Conservation (phyloP, 2,797 vertebrate genomes). For the Rousettus madagascariensis region DNA sequence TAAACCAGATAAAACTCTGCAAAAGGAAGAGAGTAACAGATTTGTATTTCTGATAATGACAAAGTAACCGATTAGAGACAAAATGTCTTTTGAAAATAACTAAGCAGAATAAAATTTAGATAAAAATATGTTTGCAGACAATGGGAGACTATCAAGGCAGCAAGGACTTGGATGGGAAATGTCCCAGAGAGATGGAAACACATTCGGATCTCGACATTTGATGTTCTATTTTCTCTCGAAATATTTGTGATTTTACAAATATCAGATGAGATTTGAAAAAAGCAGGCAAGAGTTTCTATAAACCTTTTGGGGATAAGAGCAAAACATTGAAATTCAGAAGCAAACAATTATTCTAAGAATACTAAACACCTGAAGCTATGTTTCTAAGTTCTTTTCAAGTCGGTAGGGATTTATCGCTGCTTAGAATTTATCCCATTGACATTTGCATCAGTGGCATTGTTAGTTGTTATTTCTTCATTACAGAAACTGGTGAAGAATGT, state of each 20-base stretch:
- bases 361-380: neutral
- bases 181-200: neutral
- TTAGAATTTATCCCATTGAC: neutral
- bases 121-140: neutral
- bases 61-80: neutral
- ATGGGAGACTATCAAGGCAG: neutral
- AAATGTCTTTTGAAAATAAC: neutral
- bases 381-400: neutral
- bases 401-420: neutral
- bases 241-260: neutral
- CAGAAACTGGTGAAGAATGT: neutral
- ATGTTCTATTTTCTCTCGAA: neutral
- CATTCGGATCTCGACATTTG: neutral
- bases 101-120: neutral
- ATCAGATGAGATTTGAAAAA: neutral
- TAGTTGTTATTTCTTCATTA: neutral
- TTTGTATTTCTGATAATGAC: neutral
- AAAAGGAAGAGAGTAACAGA: neutral
- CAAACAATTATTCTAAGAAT: neutral
- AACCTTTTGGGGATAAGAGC: neutral
- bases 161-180: neutral
- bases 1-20: neutral
- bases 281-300: neutral
- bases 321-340: neutral
- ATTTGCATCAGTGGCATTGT: neutral